These are phyloP conservation scores for Theristicus caerulescens DNA, from an alignment of 2,113 vertebrate genomes.

Conservation along the genomic window DNA sequence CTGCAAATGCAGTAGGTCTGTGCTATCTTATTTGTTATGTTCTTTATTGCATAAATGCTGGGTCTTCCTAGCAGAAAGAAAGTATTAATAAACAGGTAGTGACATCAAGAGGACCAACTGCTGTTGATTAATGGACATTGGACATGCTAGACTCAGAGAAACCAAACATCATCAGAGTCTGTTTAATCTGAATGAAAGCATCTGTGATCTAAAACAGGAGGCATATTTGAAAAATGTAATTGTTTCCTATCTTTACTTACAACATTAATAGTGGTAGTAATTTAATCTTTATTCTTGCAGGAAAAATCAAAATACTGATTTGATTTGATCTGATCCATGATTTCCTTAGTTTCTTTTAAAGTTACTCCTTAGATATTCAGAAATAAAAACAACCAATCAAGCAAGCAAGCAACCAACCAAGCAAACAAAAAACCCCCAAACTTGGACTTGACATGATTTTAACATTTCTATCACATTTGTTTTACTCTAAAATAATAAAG, in stretches of 20 bases:
- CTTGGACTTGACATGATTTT: not conserved
- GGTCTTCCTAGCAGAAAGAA: not conserved
- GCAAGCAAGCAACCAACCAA: accelerated
- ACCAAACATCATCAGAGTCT: not conserved
- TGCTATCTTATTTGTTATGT: not conserved
- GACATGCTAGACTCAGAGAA: not conserved
- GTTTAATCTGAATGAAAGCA: not conserved
- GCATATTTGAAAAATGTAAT: not conserved
- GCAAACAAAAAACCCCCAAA: not conserved
- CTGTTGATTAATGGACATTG: not conserved
- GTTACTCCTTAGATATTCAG: not conserved
- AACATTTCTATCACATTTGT: not conserved
- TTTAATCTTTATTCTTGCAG: not conserved
- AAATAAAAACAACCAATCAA: not conserved
- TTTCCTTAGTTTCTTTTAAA: not conserved
- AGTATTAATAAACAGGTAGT: not conserved
- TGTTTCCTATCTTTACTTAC: not conserved
- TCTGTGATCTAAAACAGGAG: not conserved
- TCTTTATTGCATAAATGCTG: not conserved
- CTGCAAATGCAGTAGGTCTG: not conserved
- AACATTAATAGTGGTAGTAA: not conserved
- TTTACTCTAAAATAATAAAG: not conserved
- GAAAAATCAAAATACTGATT: not conserved
- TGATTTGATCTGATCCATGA: not conserved
- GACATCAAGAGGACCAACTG: not conserved